Base-by-base conservation (phyloP, 2,113 vertebrate species). In the Microtus pennsylvanicus region DNA sequence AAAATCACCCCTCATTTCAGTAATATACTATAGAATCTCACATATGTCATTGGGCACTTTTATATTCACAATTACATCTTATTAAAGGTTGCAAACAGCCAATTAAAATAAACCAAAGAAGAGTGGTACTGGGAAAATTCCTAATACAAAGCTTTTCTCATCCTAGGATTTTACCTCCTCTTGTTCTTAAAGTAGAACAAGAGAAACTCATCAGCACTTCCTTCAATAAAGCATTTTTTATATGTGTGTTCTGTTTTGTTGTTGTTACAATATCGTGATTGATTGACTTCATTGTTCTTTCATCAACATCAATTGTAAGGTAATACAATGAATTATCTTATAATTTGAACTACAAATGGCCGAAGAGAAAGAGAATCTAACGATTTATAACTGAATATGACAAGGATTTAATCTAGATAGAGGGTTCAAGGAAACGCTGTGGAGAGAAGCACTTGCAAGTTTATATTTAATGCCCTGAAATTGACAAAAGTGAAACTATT, bases 401-500 rank as follows among this genome's bases (percentile, higher is more conserved):
- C 38, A 61, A 55, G 6, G 2, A 87, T 7, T 2, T 61, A 77
- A 22, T n/a, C 38, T 45, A 88, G 13, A 65, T 10, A 19, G 0
- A 72, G 13, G 3, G 77, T 5, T 76, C 45, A 67, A 35, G 26
- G 45, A 85, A 86, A 26, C 2, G 7, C 76, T 89, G 7, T 42
- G 83, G 30, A 81, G 7, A 72, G 78, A 86, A 13, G 9, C 5
- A n/a, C 5, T 24, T 33, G 33, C 13, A 47, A 67, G 17, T 33
- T 87, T 5, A 58, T 78, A 58, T 61, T 45, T 58, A 94, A 28
- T 22, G 63, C 13, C 14, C 26, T 87, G 16, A 3, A n/a, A 55
- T 24, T 92, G 72, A 13, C 13, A 75, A 50, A 90, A 74, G 75
- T 42, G 86, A 95, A 95, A 70, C 89, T 33, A 72, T 72, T 91